A percentile compares a stretch with the other conserved stretches of the same genome.
Conservation (phyloP, 2,888 invertebrate genomes). For the Polia nebulosa region DNA sequence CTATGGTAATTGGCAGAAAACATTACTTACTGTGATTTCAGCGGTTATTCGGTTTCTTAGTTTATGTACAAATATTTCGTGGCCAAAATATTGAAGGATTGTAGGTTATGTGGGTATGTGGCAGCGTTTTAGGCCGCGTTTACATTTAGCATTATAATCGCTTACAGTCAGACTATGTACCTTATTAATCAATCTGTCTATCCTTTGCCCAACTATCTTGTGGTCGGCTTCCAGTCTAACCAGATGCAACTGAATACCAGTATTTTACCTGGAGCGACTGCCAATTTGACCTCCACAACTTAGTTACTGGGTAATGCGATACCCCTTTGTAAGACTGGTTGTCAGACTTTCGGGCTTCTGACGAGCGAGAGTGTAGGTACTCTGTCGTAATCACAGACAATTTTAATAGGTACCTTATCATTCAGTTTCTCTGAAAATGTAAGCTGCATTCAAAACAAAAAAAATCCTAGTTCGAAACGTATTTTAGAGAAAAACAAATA, state of each 20-base stretch:
- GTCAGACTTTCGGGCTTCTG: too few relatives aligned
- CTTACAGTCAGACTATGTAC: not conserved
- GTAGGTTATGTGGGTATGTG: not conserved
- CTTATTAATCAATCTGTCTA: too few relatives aligned
- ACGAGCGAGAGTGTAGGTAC: too few relatives aligned
- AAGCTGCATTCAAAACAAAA: not conserved
- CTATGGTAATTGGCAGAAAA: conserved; percentile 18
- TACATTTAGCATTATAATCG: not conserved
- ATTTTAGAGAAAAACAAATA: conserved; percentile 4
- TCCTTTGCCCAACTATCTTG: too few relatives aligned
- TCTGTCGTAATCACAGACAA: not conserved
- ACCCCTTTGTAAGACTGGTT: too few relatives aligned
- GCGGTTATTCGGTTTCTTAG: not conserved
- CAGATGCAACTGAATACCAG: too few relatives aligned
- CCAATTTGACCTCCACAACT: too few relatives aligned
- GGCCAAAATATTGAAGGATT: not conserved
- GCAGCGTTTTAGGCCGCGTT: not conserved
- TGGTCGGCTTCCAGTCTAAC: too few relatives aligned
- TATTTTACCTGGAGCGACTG: too few relatives aligned
- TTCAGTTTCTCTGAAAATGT: not conserved
- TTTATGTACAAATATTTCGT: conserved; percentile 12
- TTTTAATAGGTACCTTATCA: too few relatives aligned
- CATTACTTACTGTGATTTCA: conserved; percentile 26
- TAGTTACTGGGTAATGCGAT: too few relatives aligned
- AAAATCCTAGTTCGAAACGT: not conserved